These are phyloP conservation scores for Dendrophyllia cribrosa DNA, from an alignment of 64 coral and sea anemone species.

Conservation along the genomic window DNA sequence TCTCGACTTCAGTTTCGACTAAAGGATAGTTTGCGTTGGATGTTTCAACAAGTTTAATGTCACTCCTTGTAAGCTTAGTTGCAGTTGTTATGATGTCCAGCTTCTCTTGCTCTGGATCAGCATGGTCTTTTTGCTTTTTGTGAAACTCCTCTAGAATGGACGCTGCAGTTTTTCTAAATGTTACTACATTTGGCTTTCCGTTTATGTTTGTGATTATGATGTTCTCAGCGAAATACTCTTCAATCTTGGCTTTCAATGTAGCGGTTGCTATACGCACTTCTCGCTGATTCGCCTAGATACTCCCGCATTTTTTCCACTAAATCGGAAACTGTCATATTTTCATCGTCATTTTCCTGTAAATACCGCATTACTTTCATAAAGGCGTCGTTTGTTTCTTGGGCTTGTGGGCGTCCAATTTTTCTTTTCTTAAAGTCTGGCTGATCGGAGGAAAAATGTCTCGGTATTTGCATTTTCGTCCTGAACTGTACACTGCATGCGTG, in stretches of 20 bases:
- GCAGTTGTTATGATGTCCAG: conserved; percentile 25
- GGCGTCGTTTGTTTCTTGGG: conserved; percentile 43
- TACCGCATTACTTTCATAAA: conserved; percentile 18
- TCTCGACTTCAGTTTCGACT: background rate
- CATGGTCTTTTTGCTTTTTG: background rate
- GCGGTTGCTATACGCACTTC: background rate
- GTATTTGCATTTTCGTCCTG: conserved; percentile 60
- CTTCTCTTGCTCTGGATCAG: background rate
- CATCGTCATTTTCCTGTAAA: conserved; percentile 67
- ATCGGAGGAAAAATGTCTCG: conserved; percentile 12
- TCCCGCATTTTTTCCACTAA: conserved; percentile 54
- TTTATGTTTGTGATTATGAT: conserved; percentile 48
- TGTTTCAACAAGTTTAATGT: conserved; percentile 44
- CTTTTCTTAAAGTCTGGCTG: conserved; percentile 28
- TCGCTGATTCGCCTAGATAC: background rate
- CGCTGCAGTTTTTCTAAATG: conserved; percentile 23
- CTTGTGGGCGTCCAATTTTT: conserved; percentile 50
- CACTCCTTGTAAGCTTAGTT: conserved; percentile 39
- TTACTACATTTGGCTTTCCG: conserved; percentile 47
- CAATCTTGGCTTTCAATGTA: conserved; percentile 43
- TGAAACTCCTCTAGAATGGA: conserved; percentile 24
- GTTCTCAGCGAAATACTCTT: conserved; percentile 22
- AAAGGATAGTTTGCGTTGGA: conserved; percentile 28
- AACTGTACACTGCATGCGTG: no score
- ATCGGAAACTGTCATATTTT: conserved; percentile 52